These are phyloP conservation scores for Saccopteryx bilineata DNA, from an alignment of 2,113 vertebrate genomes.

Conservation along the genomic window DNA sequence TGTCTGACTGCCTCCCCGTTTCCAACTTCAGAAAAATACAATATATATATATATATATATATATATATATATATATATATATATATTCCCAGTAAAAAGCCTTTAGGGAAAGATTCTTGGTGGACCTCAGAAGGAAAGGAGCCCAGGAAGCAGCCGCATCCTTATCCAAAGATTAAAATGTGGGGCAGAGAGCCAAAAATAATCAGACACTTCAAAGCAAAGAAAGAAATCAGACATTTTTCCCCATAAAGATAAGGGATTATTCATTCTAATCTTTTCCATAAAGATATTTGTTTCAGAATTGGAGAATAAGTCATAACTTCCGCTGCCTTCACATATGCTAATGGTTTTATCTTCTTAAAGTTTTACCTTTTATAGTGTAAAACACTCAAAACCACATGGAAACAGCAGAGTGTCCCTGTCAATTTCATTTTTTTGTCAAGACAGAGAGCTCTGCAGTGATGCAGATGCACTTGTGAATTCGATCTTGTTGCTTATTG, in stretches of 20 bases:
- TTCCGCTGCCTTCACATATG: constrained; percentile 29
- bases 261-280: constrained; percentile 32
- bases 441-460: background rate
- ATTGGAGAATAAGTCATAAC: background rate
- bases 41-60: too few relatives aligned
- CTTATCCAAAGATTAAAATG: constrained; percentile 58
- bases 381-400: background rate
- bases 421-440: background rate
- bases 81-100: background rate
- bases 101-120: background rate
- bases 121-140: background rate
- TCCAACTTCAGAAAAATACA: too few relatives aligned
- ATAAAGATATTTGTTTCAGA: constrained; percentile 40
- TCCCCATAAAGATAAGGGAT: background rate
- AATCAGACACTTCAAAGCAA: constrained; percentile 63
- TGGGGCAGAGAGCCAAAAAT: constrained; percentile 53
- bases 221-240: constrained; percentile 50
- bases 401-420: background rate
- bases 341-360: background rate
- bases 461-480: background rate
- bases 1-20: too few relatives aligned
- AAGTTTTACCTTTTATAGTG: background rate
- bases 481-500: constrained; percentile 35
- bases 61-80: background rate
- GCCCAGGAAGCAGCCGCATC: background rate